Evolutionary conservation across 30 jellyfish, hydroid and myxozoan species (phyloP), one percentile per base, ranked within the genome.

Genomic region (Cassiopea andromeda): DNA sequence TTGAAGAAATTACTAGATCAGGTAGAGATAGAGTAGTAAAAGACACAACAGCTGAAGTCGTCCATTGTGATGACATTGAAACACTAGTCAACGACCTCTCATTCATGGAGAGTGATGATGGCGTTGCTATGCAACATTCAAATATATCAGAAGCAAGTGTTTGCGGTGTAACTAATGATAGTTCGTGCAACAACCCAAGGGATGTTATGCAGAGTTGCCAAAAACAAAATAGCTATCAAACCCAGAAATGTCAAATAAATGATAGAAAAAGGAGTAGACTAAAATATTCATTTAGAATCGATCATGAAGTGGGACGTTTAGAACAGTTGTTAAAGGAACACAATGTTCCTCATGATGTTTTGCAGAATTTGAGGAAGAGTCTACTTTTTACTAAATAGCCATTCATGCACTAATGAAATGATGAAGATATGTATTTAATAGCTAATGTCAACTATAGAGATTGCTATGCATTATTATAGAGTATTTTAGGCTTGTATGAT

Each of bases 271-370:
- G 86, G 50, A 1, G 43, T 10, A 77, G 48, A 48, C 27, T 77
- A 45, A 77, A 77, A 27, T 77, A 77, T 77, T 45, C 47, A n/a
- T 77, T 77, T 77, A 50, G 18, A 4, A 9, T 48, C 17, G 74
- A 77, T 15, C 13, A 17, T 13, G 50, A 77, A 77, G 15, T 77
- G 15, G 86, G 38, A 7, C 7, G 50, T 3, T 43, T 77, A 15
- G 86, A 48, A 49, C 48, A 47, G 16, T 27, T 77, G 10, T 49
- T 77, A 27, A 77, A 27, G n/a, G 17, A 54, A 6, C 86, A 77
- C 50, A 45, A 44, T 16, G 27, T 77, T 46, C 38, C 86, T 4
- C 54, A 48, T 44, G 7, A 7, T 15, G 16, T 77, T 14, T 17
- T 77, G 1, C 7, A 47, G 49, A 77, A 49, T 6, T 49, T 77